Base-by-base conservation (phyloP, 1,140 invertebrate genomes). In the Sweltsa coloradensis region DNA sequence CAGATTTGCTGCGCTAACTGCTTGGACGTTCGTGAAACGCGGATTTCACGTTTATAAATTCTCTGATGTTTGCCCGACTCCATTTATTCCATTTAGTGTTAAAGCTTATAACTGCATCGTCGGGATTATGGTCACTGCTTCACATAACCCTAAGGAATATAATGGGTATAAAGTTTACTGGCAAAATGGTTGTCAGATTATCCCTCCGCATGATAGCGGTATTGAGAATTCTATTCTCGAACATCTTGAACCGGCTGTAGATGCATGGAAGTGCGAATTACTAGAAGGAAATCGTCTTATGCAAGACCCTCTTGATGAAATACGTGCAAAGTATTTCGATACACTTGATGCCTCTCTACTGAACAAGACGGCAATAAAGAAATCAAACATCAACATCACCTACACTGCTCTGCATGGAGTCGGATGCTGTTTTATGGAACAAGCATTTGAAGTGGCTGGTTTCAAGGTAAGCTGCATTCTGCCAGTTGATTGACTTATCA, bases 91-190 rank as follows among this genome's bases (percentile, higher is more conserved):
- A 0, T 97, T 84, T 67, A 72, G 75, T 3, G 81, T 94, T 3
- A 61, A 68, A 11, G 68, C 78, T 49, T 79, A 78, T 24, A 75
- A 78, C 22, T 82, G 81, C 45, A 75, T 77, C 3, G 83, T 79
- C 41, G 94, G 94, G 4, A 75, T 97, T 5, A 94, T 97, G 90
- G 78, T 99, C 0, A 99, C 97, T 13, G 96, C 97, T 0, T 98
- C 94, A 0, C 96, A 99, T 57, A 99, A 99, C 72, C 96, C 95
- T 0, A 97, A 97, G 68, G 82, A 97, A 41, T 95, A 99, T 61
- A 99, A 99, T 68, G 97, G 97, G 3, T 99, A 98, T 62, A 99
- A 99, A 73, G 90, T 97, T 3, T 98, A 97, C 63, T 95, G 92
- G 84, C 68, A 70, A 18, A 97, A 97, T 67, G 91, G 92, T 50